phyloP scores from a whole-genome alignment of 2,888 invertebrate species.

The Ceramica pisi region DNA sequence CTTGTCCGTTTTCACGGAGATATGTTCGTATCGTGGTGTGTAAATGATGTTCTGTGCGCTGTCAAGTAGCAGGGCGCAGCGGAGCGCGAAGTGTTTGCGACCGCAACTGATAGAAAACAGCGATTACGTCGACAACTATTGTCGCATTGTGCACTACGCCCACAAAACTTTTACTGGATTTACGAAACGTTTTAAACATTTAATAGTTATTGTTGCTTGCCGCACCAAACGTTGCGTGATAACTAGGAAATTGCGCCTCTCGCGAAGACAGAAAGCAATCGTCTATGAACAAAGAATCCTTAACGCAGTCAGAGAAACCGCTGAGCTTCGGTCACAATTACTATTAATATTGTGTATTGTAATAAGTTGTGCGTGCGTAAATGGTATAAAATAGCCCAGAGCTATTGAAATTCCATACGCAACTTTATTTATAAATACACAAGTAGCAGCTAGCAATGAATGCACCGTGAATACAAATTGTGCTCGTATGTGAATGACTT shows the following conservation, averaged over 20 bases:
- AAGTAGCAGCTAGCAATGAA: conserved; percentile 46
- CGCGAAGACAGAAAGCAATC: conserved; percentile 68
- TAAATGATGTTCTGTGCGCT: conserved; percentile 72
- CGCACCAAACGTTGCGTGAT: conserved; percentile 81
- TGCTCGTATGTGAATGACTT: conserved; percentile 35
- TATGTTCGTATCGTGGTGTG: conserved; percentile 61
- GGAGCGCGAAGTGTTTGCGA: conserved; percentile 86
- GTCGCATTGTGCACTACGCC: conserved; percentile 87
- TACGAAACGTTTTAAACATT: conserved; percentile 85
- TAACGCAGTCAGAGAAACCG: conserved; percentile 29
- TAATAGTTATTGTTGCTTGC: conserved; percentile 77
- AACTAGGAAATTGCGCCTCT: conserved; percentile 79
- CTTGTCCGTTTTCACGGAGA: conserved; percentile 44
- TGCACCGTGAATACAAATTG: conserved; percentile 54
- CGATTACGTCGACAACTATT: conserved; percentile 87
- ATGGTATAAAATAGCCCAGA: conserved; percentile 33
- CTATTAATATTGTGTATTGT: conserved; percentile 25
- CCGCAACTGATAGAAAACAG: conserved; percentile 89
- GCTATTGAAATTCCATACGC: conserved; percentile 51
- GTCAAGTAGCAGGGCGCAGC: conserved; percentile 76
- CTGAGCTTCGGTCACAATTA: conserved; percentile 24
- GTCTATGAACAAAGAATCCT: conserved; percentile 54
- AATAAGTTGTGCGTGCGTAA: conserved; percentile 45
- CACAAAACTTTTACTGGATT: conserved; percentile 88
- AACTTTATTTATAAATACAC: conserved; percentile 54